These are phyloP conservation scores for Mactra quadrangularis DNA, from an alignment of 1,140 invertebrate genomes.

Conservation along the genomic window DNA sequence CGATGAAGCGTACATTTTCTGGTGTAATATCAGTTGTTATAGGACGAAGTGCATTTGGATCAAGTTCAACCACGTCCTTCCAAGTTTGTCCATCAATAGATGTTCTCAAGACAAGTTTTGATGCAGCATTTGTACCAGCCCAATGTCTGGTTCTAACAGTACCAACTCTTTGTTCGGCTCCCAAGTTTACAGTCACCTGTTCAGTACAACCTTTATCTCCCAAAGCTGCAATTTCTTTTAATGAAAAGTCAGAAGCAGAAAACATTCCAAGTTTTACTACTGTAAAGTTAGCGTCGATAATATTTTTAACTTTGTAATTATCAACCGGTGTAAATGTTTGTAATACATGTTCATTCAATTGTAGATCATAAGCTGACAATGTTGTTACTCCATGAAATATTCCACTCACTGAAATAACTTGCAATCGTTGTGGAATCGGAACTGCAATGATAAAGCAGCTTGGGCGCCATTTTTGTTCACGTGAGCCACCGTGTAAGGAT, in stretches of 20 bases:
- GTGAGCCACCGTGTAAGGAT: conserved; percentile 21
- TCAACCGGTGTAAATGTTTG: conserved; percentile 51
- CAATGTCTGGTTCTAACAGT: conserved; percentile 69
- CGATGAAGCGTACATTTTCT: conserved; percentile 41
- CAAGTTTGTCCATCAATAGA: conserved; percentile 64
- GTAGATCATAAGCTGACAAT: conserved; percentile 8
- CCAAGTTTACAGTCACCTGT: conserved; percentile 66
- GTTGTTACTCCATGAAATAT: conserved; percentile 47
- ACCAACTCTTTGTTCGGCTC: conserved; percentile 44
- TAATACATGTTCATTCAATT: conserved; percentile 43
- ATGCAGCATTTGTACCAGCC: conserved; percentile 65
- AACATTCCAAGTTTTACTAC: conserved; percentile 52
- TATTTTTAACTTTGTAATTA: conserved; percentile 64
- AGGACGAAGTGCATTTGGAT: conserved; percentile 67
- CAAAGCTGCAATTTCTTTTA: conserved; percentile 68
- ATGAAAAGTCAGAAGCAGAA: conserved; percentile 54
- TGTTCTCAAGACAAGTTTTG: conserved; percentile 42
- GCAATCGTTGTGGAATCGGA: not conserved
- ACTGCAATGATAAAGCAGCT: conserved; percentile 49
- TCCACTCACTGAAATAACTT: conserved; percentile 63
- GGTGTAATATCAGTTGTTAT: conserved; percentile 55
- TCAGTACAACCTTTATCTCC: conserved; percentile 61
- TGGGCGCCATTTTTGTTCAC: not conserved
- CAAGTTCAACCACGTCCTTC: conserved; percentile 37
- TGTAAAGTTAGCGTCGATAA: conserved; percentile 29